These are phyloP conservation scores for Charina bottae DNA, from an alignment of 2,113 vertebrate genomes.

Conservation along the genomic window DNA sequence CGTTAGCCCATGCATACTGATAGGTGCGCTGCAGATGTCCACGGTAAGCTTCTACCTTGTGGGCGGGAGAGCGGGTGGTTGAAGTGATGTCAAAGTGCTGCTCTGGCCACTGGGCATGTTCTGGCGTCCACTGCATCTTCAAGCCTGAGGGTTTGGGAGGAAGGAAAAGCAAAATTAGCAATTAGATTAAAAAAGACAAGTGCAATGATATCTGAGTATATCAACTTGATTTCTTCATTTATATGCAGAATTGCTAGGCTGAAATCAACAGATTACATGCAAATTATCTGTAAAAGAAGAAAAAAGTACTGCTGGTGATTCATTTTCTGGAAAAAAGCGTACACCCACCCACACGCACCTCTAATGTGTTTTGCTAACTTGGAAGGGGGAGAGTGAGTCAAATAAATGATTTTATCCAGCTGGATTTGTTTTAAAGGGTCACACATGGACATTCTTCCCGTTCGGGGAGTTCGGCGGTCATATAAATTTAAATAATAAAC, in stretches of 20 bases:
- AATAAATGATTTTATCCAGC: neutral
- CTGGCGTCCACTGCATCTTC: slow-evolving; percentile 99
- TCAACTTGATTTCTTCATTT: slow-evolving; percentile 31
- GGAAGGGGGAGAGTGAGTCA: neutral
- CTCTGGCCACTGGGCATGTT: slow-evolving; percentile 99
- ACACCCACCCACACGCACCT: neutral
- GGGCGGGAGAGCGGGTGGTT: slow-evolving; percentile 94
- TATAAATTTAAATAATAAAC: too few species aligned
- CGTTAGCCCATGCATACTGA: slow-evolving; percentile 98
- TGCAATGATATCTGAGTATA: slow-evolving; percentile 6
- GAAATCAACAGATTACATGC: slow-evolving; percentile 34
- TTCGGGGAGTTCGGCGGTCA: too few species aligned
- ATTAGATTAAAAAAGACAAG: neutral
- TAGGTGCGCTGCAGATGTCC: slow-evolving; percentile 97
- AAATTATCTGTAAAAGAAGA: neutral
- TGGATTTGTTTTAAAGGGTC: slow-evolving; percentile 30
- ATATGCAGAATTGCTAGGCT: neutral
- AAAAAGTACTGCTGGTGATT: neutral
- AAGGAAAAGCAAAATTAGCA: slow-evolving; percentile 50
- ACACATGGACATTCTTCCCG: slow-evolving; percentile 33
- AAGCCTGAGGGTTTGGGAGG: slow-evolving; percentile 80
- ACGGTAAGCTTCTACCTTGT: slow-evolving; percentile 97
- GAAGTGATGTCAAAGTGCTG: slow-evolving; percentile 99
- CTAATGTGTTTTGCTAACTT: slow-evolving; percentile 25
- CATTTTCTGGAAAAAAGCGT: slow-evolving; percentile 17